Evolutionary conservation across 2,888 invertebrate species (phyloP), one percentile per base, ranked within the genome.

Genomic region (Alcis repandata): DNA sequence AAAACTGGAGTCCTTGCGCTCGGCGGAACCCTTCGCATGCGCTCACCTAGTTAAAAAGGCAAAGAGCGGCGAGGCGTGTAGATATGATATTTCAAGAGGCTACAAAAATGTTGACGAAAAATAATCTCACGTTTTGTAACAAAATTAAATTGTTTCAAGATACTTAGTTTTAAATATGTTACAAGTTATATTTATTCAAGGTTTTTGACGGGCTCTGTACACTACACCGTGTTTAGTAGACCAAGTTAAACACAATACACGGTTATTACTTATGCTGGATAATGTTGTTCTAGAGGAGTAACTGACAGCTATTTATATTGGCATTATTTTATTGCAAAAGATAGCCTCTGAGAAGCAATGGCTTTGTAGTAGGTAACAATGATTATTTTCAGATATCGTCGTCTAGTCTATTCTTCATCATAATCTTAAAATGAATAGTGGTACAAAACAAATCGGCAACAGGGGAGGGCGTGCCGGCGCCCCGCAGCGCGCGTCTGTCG

Each of bases 401-500:
- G 32, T 11, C 51, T 61, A 59, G 59, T 76, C 73, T 71, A 58
- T 68, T 70, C 22, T 53, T 61, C 53, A 62, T 72, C 62, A 45
- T 83, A 70, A 74, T 89, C 86, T 84, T 78, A 69, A 89, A 86
- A 91, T 90, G 84, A 90, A 83, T 83, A 83, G 84, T 84, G 85
- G 67, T 80, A 85, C 87, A 82, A 88, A 90, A 91, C 91, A 92
- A 92, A 91, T 91, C 88, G 86, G 87, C 86, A 84, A 89, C 88
- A 88, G 83, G 88, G 85, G 81, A 78, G 84, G 92, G 92, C 91
- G 92, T 90, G 90, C 84, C 79, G 85, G 82, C 84, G 53, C 78
- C 92, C 92, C 88, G 92, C 90, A 60, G 92, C 71, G 92, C 86
- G 87, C 91, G 92, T 92, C 91, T 92, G 92, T 92, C 91, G 88